Evolutionary conservation across 2,797 vertebrate species (phyloP).

Genomic region (Bradypus variegatus): DNA sequence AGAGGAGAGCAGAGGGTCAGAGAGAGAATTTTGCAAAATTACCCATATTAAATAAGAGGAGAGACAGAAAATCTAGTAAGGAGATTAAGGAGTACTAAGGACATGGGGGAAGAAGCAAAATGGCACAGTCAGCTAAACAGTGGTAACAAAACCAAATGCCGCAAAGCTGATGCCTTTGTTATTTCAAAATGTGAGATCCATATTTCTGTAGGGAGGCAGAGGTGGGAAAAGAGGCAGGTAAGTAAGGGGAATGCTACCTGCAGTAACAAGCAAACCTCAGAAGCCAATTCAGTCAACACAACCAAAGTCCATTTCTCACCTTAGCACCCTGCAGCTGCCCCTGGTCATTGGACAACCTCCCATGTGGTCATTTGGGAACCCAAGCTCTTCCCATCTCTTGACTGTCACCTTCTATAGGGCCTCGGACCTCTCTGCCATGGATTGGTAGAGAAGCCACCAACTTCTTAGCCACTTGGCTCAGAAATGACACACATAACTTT

Average conservation of each 20-base stretch:
- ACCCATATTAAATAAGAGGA: background rate
- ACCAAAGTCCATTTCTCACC: background rate
- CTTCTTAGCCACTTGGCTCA: background rate
- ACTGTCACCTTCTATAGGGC: background rate
- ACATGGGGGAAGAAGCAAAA: background rate
- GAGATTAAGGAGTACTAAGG: background rate
- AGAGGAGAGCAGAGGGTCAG: background rate
- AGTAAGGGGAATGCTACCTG: no score
- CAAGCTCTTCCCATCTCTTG: background rate
- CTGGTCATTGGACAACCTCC: background rate
- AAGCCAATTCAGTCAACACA: no score
- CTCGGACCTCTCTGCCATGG: no score
- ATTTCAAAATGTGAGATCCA: no score
- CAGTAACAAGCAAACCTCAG: no score
- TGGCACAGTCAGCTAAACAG: background rate
- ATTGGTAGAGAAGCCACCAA: rapidly evolving
- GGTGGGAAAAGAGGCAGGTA: no score
- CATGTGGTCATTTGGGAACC: background rate
- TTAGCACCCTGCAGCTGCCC: background rate
- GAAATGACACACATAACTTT: background rate
- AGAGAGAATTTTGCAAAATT: background rate
- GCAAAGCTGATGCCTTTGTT: no score
- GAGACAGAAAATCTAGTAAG: background rate
- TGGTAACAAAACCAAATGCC: background rate
- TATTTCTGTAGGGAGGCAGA: no score